Conservation (phyloP, 37 sponge, comb jelly and placozoan species). For the Chondrosia reniformis region DNA sequence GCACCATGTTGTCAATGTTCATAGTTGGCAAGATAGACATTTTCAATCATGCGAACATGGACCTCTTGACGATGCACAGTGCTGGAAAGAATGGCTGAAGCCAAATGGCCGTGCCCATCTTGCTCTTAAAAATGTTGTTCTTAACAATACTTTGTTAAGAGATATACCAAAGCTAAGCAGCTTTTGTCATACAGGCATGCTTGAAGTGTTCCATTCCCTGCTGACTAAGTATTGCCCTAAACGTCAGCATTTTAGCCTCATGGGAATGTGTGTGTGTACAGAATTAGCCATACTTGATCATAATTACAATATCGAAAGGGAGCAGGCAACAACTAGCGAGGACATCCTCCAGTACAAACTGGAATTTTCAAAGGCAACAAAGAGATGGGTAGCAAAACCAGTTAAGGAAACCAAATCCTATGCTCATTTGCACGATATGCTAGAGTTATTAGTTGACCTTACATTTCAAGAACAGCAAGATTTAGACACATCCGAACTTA, state of each 20-base stretch:
- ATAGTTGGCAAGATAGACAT: not conserved
- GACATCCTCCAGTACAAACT: not conserved
- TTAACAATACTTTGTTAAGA: not conserved
- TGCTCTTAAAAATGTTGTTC: slow-evolving; percentile 9
- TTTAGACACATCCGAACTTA: too few relatives aligned
- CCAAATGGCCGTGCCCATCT: slow-evolving; percentile 4
- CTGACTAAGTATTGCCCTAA: slow-evolving; percentile 30
- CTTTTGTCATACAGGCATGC: slow-evolving; percentile 27
- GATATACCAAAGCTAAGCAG: not conserved
- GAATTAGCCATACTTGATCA: slow-evolving; percentile 23
- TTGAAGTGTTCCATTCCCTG: slow-evolving; percentile 31
- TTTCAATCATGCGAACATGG: not conserved
- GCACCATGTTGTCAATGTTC: slow-evolving; percentile 20
- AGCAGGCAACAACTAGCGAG: not conserved
- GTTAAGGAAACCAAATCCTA: not conserved
- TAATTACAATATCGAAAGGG: slow-evolving; percentile 18
- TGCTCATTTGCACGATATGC: not conserved
- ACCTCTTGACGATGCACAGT: not conserved
- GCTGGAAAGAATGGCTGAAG: slow-evolving; percentile 9
- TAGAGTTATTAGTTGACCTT: not conserved
- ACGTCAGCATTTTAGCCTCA: slow-evolving; percentile 32
- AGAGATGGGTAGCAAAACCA: slow-evolving; percentile 9
- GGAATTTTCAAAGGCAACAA: slow-evolving; percentile 3
- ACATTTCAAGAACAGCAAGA: not conserved
- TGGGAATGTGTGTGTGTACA: slow-evolving; percentile 18